phyloP scores from a whole-genome alignment of 2,113 vertebrate species.

The Leptocoma aspasia region DNA sequence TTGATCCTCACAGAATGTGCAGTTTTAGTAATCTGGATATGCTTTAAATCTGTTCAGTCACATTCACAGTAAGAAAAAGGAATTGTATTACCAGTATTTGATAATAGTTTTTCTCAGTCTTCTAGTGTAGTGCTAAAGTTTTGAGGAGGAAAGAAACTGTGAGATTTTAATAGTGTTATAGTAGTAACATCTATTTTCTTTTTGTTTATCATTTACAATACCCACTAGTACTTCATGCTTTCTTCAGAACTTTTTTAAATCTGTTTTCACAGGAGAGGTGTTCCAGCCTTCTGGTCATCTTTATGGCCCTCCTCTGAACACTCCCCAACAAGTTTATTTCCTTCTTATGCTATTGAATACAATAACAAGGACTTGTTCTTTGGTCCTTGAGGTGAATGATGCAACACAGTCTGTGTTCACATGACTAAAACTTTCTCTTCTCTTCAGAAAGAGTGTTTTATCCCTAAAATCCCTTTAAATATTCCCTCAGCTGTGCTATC shows the following conservation, averaged over 20 bases:
- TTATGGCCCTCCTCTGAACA: neutral
- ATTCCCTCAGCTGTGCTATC: neutral
- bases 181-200: neutral
- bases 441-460: neutral
- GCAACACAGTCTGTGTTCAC: accelerated
- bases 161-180: neutral
- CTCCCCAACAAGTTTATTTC: neutral
- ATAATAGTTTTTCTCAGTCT: neutral
- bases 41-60: neutral
- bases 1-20: neutral
- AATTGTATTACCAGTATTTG: neutral
- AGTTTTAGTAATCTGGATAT: neutral
- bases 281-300: neutral
- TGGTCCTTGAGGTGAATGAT: neutral
- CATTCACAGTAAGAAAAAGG: neutral
- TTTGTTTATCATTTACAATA: neutral
- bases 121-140: neutral
- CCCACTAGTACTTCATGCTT: neutral
- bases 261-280: neutral
- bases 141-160: accelerated
- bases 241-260: neutral
- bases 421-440: neutral
- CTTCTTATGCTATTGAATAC: neutral
- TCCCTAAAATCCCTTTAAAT: neutral
- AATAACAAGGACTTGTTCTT: neutral